Conservation (phyloP, 2,888 invertebrate species). For the Amphipyra tragopoginis region DNA sequence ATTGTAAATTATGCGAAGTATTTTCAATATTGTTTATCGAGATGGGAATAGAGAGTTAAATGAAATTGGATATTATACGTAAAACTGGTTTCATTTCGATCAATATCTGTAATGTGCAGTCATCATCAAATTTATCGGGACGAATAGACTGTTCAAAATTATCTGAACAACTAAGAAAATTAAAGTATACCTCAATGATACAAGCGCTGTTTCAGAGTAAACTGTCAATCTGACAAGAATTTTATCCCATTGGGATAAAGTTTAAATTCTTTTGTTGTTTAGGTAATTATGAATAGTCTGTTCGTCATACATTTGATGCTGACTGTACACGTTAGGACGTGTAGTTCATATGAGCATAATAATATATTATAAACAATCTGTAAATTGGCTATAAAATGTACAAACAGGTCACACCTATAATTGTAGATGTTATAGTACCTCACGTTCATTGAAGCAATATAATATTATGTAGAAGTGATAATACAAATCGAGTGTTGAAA, state of each 20-base stretch:
- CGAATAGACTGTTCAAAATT: no score
- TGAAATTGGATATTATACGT: not conserved
- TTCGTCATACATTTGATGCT: no score
- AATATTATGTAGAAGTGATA: slow-evolving; percentile 9
- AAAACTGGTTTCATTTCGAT: slow-evolving; percentile 23
- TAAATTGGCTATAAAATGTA: slow-evolving; percentile 29
- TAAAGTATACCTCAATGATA: no score
- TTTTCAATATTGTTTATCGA: slow-evolving; percentile 3
- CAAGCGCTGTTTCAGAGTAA: no score
- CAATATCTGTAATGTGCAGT: not conserved
- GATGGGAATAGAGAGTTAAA: slow-evolving; percentile 15
- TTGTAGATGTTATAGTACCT: not conserved
- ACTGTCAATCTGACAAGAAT: no score
- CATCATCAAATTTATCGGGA: no score
- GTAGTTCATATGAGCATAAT: not conserved
- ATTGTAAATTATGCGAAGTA: not conserved
- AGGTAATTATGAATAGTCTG: no score
- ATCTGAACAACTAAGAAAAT: no score
- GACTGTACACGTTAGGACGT: not conserved
- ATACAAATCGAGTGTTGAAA: not conserved
- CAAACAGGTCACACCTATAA: slow-evolving; percentile 26
- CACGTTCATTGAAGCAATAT: slow-evolving; percentile 12
- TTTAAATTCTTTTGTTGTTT: no score
- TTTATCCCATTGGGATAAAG: no score
- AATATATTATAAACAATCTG: slow-evolving; percentile 4